Evolutionary conservation across 2,113 vertebrate species (phyloP).

Genomic region (Bufo gargarizans): DNA sequence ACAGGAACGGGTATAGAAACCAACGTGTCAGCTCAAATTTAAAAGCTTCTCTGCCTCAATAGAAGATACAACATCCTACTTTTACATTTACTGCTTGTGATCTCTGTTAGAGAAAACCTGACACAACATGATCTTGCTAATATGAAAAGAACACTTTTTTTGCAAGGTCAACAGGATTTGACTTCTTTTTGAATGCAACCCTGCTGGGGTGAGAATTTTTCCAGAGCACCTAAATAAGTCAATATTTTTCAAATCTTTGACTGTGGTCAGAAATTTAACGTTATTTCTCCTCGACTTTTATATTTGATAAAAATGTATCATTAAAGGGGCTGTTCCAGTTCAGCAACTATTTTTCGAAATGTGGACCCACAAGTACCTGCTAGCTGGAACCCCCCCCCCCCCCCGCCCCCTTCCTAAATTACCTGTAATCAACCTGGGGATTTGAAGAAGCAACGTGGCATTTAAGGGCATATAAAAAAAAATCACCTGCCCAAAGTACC

Average conservation of each 20-base stretch:
- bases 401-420: no score
- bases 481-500: no score
- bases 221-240: background rate
- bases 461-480: no score
- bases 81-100: background rate
- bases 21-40: constrained; percentile 4
- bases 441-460: no score
- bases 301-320: no score
- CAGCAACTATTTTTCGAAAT: background rate
- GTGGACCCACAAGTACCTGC: no score
- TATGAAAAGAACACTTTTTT: background rate
- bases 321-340: background rate
- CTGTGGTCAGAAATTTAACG: background rate
- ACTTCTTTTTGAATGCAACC: background rate
- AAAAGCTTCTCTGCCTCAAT: background rate
- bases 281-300: background rate
- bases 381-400: no score
- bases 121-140: constrained; percentile 4
- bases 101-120: background rate
- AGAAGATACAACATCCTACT: background rate
- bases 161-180: background rate
- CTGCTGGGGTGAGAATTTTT: background rate
- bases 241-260: background rate
- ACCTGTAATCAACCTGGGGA: no score
- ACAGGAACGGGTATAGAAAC: background rate